Conservation (phyloP, 2,888 invertebrate species). For the Strigamia crassipes region DNA sequence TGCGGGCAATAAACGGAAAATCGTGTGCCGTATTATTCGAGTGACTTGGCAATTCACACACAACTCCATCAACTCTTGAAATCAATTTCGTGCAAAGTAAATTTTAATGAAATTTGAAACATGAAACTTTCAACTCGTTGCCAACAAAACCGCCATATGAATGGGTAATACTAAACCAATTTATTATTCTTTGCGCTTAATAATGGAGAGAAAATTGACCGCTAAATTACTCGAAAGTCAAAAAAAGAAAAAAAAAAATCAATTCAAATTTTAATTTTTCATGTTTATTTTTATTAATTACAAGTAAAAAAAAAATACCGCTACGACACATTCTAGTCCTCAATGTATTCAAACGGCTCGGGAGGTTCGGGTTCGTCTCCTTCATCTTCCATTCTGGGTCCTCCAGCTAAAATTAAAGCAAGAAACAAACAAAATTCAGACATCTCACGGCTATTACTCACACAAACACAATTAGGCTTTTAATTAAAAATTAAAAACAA, state of each 20-base stretch:
- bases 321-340: slow-evolving; percentile 61
- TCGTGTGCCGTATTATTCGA: background rate
- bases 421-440: background rate
- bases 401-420: slow-evolving; percentile 52
- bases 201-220: background rate
- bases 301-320: background rate
- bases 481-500: slow-evolving; percentile 1
- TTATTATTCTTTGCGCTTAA: background rate
- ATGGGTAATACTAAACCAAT: background rate
- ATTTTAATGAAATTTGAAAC: slow-evolving; percentile 7
- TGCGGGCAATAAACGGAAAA: too few relatives aligned
- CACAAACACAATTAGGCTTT: background rate
- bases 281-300: background rate
- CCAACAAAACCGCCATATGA: background rate
- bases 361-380: slow-evolving; percentile 97
- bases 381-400: slow-evolving; percentile 71
- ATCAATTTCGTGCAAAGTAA: background rate
- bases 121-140: background rate
- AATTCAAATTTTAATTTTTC: background rate
- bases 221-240: background rate
- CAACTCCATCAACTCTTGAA: background rate
- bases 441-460: background rate
- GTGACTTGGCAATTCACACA: background rate
- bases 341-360: slow-evolving; percentile 94
- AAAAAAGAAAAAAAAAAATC: background rate